These are phyloP conservation scores for Arrhamphus sclerolepis DNA, from an alignment of 2,797 vertebrate genomes.

Conservation along the genomic window DNA sequence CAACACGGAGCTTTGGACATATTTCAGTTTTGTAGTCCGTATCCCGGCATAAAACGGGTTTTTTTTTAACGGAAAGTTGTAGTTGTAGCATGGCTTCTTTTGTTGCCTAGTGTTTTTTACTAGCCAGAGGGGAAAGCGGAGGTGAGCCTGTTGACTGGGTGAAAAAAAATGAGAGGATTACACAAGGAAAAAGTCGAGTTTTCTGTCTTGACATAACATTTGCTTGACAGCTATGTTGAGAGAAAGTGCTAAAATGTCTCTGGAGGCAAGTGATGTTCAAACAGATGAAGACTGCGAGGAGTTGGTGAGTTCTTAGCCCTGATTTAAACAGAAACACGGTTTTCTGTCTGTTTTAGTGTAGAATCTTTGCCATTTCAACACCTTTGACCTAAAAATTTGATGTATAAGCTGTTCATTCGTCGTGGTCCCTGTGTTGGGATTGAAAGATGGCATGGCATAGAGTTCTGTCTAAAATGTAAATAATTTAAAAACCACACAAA, in stretches of 20 bases:
- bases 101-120: slow-evolving; percentile 36
- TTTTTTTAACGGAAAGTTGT: not conserved
- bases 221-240: slow-evolving; percentile 24
- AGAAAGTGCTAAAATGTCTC: slow-evolving; percentile 67
- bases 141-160: not conserved
- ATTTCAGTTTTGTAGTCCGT: not conserved
- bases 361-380: not conserved
- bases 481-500: too few species aligned
- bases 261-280: slow-evolving; percentile 71
- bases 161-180: slow-evolving; percentile 32
- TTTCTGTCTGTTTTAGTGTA: not conserved
- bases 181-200: slow-evolving; percentile 28
- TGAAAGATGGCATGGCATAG: too few species aligned
- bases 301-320: slow-evolving; percentile 67
- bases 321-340: not conserved
- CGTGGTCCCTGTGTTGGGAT: too few species aligned
- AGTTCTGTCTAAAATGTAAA: too few species aligned
- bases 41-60: too few species aligned
- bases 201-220: slow-evolving; percentile 30
- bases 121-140: slow-evolving; percentile 17
- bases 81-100: slow-evolving; percentile 42
- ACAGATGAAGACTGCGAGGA: slow-evolving; percentile 82
- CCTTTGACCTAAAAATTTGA: not conserved
- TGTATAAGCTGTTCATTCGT: too few species aligned
- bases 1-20: slow-evolving; percentile 5